Percentiles rank a stretch among this genome's conserved stretches.
Conservation (phyloP, 2,113 vertebrate genomes). For the Poeciliopsis occidentalis region DNA sequence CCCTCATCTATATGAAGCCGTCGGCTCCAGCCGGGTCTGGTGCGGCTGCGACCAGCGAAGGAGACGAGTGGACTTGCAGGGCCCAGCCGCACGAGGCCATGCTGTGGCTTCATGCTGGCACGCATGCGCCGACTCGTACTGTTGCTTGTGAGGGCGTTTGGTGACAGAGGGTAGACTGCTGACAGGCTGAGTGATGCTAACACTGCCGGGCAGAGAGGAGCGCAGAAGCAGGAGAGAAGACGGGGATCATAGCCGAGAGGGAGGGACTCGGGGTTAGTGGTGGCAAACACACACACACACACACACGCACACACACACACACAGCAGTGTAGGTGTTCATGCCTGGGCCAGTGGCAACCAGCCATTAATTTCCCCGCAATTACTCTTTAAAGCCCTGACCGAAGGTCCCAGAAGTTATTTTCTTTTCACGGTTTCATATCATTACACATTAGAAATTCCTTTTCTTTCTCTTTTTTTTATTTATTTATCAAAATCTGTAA, state of each 20-base stretch:
- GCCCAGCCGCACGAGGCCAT: conserved; percentile 21
- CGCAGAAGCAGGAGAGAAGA: conserved; percentile 44
- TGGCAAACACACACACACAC: conserved; percentile 31
- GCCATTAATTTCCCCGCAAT: conserved; percentile 75
- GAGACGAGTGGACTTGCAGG: conserved; percentile 54
- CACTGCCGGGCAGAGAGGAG: conserved; percentile 51
- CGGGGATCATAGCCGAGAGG: conserved; percentile 27
- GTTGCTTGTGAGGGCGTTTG: conserved; percentile 35
- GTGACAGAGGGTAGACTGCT: conserved; percentile 29
- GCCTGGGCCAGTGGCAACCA: conserved; percentile 63
- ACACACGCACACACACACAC: conserved; percentile 17
- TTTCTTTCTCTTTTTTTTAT: background rate
- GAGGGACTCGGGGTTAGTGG: conserved; percentile 34
- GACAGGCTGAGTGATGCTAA: conserved; percentile 54
- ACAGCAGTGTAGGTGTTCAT: conserved; percentile 38
- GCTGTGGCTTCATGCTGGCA: conserved; percentile 17
- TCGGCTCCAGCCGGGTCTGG: conserved; percentile 69
- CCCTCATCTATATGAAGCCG: conserved; percentile 55
- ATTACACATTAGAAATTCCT: background rate
- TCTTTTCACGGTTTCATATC: conserved; percentile 40
- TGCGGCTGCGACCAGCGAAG: conserved; percentile 33
- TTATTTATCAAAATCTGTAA: conserved; percentile 22
- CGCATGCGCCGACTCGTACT: conserved; percentile 1
- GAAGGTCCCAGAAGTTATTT: conserved; percentile 55
- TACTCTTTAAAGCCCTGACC: conserved; percentile 73